Percentiles rank a stretch among this genome's conserved stretches.
Conservation (phyloP, 2,888 invertebrate genomes). For the Parnassius orleans region DNA sequence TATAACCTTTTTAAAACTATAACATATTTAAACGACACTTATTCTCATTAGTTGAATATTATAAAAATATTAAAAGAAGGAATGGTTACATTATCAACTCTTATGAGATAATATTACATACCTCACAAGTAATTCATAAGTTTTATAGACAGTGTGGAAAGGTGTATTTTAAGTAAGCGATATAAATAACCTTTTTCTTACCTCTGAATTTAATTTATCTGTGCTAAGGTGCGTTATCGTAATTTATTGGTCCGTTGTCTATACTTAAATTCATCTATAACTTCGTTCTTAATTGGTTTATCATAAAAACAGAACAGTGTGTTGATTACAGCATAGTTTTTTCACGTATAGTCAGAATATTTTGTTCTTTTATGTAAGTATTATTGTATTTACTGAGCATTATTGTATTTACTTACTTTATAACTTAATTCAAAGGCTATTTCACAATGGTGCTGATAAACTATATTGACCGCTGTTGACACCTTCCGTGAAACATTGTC, state of each 20-base stretch:
- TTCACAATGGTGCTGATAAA: no score
- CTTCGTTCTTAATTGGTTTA: neutral
- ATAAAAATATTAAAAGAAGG: neutral
- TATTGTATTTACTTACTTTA: no score
- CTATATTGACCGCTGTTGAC: no score
- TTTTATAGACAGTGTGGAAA: slow-evolving; percentile 8
- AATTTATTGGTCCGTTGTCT: slow-evolving; percentile 6
- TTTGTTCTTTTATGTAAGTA: no score
- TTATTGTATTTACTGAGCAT: no score
- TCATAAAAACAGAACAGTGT: neutral
- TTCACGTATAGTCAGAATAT: no score
- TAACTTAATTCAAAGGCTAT: no score
- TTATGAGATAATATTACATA: neutral
- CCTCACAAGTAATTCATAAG: slow-evolving; percentile 5
- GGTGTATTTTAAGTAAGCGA: slow-evolving; percentile 14
- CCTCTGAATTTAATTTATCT: slow-evolving; percentile 18
- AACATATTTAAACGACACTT: no score
- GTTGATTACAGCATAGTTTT: no score
- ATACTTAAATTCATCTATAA: neutral
- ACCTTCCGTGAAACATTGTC: no score
- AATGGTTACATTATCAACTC: slow-evolving; percentile 9
- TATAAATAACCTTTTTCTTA: slow-evolving; percentile 17
- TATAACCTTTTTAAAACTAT: no score
- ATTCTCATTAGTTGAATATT: no score
- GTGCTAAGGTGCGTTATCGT: slow-evolving; percentile 2